These are phyloP conservation scores for Eueides isabella DNA, from an alignment of 1,140 invertebrate species.

Conservation along the genomic window DNA sequence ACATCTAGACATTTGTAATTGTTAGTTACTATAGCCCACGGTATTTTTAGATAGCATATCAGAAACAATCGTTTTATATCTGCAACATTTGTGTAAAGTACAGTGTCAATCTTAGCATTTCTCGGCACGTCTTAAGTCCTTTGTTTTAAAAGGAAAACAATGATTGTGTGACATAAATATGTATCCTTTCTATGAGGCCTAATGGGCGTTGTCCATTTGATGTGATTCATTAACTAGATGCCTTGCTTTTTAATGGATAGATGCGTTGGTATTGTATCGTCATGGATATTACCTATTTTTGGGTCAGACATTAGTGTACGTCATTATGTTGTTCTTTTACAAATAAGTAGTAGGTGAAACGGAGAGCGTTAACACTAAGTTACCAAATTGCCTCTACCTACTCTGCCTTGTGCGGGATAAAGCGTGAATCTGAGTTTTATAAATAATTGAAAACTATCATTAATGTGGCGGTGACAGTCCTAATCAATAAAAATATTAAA, in stretches of 20 bases:
- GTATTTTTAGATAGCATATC: constrained; percentile 12
- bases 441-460: too few relatives aligned
- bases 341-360: too few relatives aligned
- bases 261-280: not conserved
- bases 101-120: constrained; percentile 34
- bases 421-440: too few relatives aligned
- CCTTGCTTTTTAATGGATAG: not conserved
- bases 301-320: too few relatives aligned
- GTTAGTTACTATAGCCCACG: not conserved
- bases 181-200: constrained; percentile 39
- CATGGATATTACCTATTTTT: not conserved
- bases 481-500: not conserved
- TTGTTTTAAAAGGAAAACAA: constrained; percentile 49
- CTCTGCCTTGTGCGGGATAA: too few relatives aligned
- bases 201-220: not conserved
- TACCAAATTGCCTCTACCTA: too few relatives aligned
- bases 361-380: too few relatives aligned
- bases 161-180: constrained; percentile 44
- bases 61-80: constrained; percentile 11
- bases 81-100: not conserved
- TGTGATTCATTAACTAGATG: constrained; percentile 10
- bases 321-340: too few relatives aligned
- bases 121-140: constrained; percentile 40
- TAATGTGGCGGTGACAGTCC: too few relatives aligned
- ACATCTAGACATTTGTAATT: not conserved